A percentile compares a stretch with the other conserved stretches of the same genome.
These are phyloP conservation scores for Oegoconia quadripuncta DNA, from an alignment of 2,888 invertebrate genomes.

Conservation along the genomic window DNA sequence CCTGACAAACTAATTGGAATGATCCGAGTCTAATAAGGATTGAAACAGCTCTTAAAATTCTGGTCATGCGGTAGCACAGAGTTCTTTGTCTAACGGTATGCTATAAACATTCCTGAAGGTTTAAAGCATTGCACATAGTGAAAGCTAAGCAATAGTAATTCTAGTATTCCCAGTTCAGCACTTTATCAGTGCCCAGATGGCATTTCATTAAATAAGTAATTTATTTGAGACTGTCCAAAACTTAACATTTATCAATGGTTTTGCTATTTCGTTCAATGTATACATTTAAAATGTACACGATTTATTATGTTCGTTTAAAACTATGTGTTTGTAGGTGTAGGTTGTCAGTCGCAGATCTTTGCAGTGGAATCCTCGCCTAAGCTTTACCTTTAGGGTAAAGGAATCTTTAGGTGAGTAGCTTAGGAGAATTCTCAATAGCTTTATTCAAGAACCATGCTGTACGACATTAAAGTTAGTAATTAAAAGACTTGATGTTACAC, in stretches of 20 bases:
- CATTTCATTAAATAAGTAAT: too few species aligned
- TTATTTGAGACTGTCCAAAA: too few species aligned
- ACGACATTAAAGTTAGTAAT: background rate
- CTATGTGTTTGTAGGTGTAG: too few species aligned
- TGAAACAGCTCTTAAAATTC: constrained; percentile 46
- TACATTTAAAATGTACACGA: too few species aligned
- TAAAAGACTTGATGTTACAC: too few species aligned
- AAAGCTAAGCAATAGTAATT: background rate
- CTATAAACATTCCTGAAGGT: constrained; percentile 26
- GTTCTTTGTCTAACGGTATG: constrained; percentile 42
- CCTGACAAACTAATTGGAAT: constrained; percentile 43
- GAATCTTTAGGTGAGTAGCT: constrained; percentile 7
- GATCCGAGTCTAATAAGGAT: constrained; percentile 40
- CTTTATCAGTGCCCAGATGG: background rate
- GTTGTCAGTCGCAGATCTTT: too few species aligned
- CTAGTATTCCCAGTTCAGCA: background rate
- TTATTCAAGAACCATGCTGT: constrained; percentile 14
- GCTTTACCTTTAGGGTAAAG: constrained; percentile 1
- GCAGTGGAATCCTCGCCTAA: background rate
- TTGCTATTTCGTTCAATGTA: too few species aligned
- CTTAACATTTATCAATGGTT: too few species aligned
- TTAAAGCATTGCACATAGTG: constrained; percentile 12
- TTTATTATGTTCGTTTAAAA: too few species aligned
- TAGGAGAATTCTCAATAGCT: constrained; percentile 22
- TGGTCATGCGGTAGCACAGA: constrained; percentile 29